Evolutionary conservation across 2,888 invertebrate species (phyloP).

Genomic region (Oligia strigilis): DNA sequence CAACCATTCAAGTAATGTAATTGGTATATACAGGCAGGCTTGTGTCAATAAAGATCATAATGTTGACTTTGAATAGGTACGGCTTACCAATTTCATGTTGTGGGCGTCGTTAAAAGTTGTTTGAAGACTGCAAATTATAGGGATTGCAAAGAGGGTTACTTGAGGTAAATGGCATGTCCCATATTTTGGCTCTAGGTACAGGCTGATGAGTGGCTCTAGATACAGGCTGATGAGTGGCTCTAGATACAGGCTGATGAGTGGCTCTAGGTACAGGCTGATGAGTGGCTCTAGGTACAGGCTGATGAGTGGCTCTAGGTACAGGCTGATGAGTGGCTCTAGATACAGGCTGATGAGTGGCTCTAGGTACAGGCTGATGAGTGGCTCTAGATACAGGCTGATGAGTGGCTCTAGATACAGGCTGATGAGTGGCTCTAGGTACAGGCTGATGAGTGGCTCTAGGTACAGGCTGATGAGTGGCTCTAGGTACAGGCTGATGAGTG

Average conservation of each 20-base stretch:
- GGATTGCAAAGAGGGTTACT: background rate
- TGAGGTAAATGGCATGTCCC: background rate
- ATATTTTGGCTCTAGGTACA: background rate
- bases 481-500: background rate
- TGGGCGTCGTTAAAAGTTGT: background rate
- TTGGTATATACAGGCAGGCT: background rate
- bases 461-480: background rate
- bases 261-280: background rate
- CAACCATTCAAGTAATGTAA: slow-evolving; percentile 16
- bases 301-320: too few species aligned
- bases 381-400: too few species aligned
- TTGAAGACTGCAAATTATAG: background rate
- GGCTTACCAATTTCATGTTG: background rate
- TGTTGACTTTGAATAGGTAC: background rate
- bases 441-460: background rate
- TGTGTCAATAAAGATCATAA: background rate
- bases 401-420: background rate
- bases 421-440: background rate
- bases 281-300: background rate
- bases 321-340: too few species aligned
- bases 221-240: background rate
- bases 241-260: too few species aligned
- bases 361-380: background rate
- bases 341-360: background rate
- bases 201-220: background rate